Conservation (phyloP, 2,797 vertebrate species). For the Telmatherina bonti region DNA sequence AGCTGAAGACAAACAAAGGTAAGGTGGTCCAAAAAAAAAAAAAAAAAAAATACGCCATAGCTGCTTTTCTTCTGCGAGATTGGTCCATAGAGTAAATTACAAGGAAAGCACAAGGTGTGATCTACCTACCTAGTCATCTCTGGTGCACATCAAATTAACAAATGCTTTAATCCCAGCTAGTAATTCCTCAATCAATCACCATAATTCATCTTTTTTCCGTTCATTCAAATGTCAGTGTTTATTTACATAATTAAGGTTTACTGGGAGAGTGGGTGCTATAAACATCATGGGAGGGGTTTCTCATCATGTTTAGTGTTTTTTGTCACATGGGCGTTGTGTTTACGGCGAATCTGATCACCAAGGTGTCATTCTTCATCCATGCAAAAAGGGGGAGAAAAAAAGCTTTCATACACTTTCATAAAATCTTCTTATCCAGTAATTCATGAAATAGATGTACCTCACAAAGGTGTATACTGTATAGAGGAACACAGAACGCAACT, state of each 20-base stretch:
- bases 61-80: constrained; percentile 57
- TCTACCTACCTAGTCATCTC: constrained; percentile 38
- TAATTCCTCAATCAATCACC: constrained; percentile 61
- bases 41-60: constrained; percentile 44
- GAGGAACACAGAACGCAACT: constrained; percentile 26
- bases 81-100: constrained; percentile 62
- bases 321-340: constrained; percentile 34
- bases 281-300: constrained; percentile 40
- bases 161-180: constrained; percentile 58
- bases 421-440: constrained; percentile 15
- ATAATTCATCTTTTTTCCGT: constrained; percentile 58
- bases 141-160: constrained; percentile 65
- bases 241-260: constrained; percentile 72
- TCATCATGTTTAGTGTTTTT: constrained; percentile 46
- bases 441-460: constrained; percentile 5
- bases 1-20: constrained; percentile 35
- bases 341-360: constrained; percentile 45
- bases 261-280: constrained; percentile 18
- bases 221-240: constrained; percentile 69
- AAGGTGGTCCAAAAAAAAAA: constrained; percentile 26
- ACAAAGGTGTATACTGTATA: constrained; percentile 11
- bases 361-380: constrained; percentile 21
- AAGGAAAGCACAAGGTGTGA: constrained; percentile 45
- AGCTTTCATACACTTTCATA: constrained; percentile 8
- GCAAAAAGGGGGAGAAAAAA: constrained; percentile 3